phyloP scores from a whole-genome alignment of 2,113 vertebrate species.

The Condylura cristata region DNA sequence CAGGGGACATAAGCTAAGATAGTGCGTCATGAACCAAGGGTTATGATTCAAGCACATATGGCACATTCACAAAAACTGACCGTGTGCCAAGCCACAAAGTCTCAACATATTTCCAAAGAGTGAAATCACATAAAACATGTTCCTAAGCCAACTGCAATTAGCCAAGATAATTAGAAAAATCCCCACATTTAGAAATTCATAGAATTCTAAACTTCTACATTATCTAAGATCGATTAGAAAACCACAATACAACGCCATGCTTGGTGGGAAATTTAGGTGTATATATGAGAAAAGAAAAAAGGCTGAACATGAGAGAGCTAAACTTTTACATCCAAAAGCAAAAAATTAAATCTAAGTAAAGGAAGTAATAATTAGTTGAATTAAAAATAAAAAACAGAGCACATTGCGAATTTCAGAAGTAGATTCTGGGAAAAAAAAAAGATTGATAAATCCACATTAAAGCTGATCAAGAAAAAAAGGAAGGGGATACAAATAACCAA shows the following conservation, averaged over 20 bases:
- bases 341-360: slow-evolving; percentile 34
- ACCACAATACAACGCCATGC: neutral
- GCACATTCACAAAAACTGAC: slow-evolving; percentile 28
- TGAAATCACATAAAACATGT: slow-evolving; percentile 33
- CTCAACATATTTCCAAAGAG: slow-evolving; percentile 19
- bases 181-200: slow-evolving; percentile 34
- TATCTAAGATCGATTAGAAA: neutral
- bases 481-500: neutral
- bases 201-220: slow-evolving; percentile 33
- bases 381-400: neutral
- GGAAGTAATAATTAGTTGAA: neutral
- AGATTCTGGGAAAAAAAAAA: slow-evolving; percentile 18
- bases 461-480: neutral
- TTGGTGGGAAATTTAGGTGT: neutral
- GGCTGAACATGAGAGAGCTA: neutral
- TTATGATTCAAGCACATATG: slow-evolving; percentile 36
- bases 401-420: neutral
- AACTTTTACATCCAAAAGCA: slow-evolving; percentile 21
- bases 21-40: neutral
- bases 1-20: neutral
- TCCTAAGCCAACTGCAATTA: neutral
- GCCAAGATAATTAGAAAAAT: slow-evolving; percentile 37
- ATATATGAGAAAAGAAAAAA: slow-evolving; percentile 24
- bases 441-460: neutral
- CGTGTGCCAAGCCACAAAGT: neutral